phyloP scores from a whole-genome alignment of 2,113 vertebrate species.

The Panthera leo region DNA sequence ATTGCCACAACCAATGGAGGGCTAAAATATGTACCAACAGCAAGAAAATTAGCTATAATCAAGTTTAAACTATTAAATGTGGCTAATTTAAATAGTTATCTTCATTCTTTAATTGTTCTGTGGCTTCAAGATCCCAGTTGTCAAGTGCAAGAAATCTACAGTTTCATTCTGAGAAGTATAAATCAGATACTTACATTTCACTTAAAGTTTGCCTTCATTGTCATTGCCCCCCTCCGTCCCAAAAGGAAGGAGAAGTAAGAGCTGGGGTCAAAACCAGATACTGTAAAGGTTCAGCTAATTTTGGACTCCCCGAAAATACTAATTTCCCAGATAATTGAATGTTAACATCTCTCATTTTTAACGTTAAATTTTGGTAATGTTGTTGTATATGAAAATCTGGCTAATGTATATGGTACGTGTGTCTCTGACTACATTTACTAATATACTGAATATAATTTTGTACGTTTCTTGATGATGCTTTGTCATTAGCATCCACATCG shows the following conservation, averaged over 20 bases:
- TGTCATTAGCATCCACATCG: background rate
- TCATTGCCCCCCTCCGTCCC: background rate
- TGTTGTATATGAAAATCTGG: background rate
- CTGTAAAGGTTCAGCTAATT: background rate
- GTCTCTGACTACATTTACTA: background rate
- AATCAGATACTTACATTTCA: background rate
- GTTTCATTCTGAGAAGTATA: background rate
- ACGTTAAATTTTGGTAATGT: conserved; percentile 11
- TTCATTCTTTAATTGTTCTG: background rate
- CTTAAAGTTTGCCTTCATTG: background rate
- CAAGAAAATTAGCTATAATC: background rate
- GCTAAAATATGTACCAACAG: background rate
- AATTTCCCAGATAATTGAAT: background rate
- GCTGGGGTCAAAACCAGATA: background rate
- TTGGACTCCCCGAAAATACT: background rate
- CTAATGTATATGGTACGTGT: background rate
- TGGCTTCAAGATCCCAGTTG: background rate
- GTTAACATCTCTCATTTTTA: conserved; percentile 14
- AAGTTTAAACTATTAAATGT: background rate
- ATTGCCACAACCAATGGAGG: background rate
- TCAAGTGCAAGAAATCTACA: background rate
- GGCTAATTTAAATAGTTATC: background rate
- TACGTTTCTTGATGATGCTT: background rate
- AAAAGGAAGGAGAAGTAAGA: background rate
- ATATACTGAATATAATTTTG: background rate